Evolutionary conservation across 2,113 vertebrate species (phyloP), one percentile per base, ranked within the genome.

Genomic region (Leiothrix lutea): DNA sequence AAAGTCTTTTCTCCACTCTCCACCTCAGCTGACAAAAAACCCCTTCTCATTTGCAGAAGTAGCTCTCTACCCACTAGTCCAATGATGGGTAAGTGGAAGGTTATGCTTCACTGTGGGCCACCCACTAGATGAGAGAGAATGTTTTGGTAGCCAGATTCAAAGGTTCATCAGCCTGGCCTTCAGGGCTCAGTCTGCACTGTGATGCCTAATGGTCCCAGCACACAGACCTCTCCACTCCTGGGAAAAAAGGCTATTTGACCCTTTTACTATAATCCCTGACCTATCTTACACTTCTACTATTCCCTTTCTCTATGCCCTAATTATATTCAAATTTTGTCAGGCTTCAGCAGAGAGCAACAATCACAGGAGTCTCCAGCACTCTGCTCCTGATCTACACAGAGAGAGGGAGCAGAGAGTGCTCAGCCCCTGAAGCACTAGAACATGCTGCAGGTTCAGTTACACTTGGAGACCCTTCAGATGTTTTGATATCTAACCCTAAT

Each of bases 151-250:
- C 26, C 56, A 45, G 29, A 62, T 62, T 62, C 21, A 66, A 73
- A 62, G 25, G 22, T 69, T 44, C 1, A 1, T 40, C 48, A 67
- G 16, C 28, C 31, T 45, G 51, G 45, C 22, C 28, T 66, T 65
- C 2, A 1, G 20, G 38, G 29, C 16, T 87, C 2, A 1, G 51
- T 6, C 51, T 9, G 11, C 18, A 19, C 1, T 48, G 22, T 0
- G 0, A 53, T 0, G 0, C 14, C 40, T 47, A 51, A 17, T 0
- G 0, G 6, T 26, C n/a, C 14, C 45, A 23, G 33, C 24, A 31
- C 38, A 50, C 14, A 72, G 29, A 47, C 12, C 26, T 45, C 7
- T 38, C 40, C 1, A 5, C 14, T 65, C 40, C 31, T 29, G 33
- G 26, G 8, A 60, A 78, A 77, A 44, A 21, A 35, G 23, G 12